phyloP scores from a whole-genome alignment of 2,113 vertebrate species.

The Numenius arquata region DNA sequence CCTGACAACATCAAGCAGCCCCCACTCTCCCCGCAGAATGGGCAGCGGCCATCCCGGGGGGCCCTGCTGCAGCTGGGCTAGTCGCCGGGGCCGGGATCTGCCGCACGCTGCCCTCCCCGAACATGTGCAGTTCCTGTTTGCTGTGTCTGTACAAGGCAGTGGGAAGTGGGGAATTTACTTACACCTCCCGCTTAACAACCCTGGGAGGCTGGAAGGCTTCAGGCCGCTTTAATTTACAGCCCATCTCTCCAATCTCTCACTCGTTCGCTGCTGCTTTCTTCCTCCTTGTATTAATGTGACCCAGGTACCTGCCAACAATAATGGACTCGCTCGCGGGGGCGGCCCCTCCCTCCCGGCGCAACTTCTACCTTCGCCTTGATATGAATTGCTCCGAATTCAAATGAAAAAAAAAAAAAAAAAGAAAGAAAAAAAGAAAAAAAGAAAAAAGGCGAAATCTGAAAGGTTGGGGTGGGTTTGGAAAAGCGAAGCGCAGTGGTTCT shows the following conservation, averaged over 20 bases:
- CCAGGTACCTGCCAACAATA: conserved; percentile 79
- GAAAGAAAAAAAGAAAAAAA: conserved; percentile 64
- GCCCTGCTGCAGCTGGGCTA: conserved; percentile 34
- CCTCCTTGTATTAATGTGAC: conserved; percentile 75
- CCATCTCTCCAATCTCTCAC: conserved; percentile 72
- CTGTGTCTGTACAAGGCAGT: conserved; percentile 71
- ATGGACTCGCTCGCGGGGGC: conserved; percentile 67
- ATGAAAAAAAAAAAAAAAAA: conserved; percentile 57
- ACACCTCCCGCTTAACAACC: conserved; percentile 75
- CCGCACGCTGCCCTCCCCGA: conserved; percentile 62
- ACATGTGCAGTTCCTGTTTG: conserved; percentile 77
- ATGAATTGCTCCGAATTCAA: conserved; percentile 62
- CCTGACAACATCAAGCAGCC: conserved; percentile 48
- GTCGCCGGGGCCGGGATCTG: not conserved
- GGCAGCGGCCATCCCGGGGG: conserved; percentile 48
- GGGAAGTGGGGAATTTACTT: conserved; percentile 77
- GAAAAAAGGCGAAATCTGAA: conserved; percentile 72
- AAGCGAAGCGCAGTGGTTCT: conserved; percentile 79
- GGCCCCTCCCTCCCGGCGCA: conserved; percentile 68
- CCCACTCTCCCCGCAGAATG: conserved; percentile 44
- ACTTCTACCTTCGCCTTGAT: conserved; percentile 70
- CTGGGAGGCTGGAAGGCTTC: conserved; percentile 74
- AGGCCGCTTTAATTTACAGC: conserved; percentile 72
- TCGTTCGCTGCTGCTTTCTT: conserved; percentile 69
- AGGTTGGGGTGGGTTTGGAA: conserved; percentile 82